These are phyloP conservation scores for Calliopsis andreniformis DNA, from an alignment of 1,140 invertebrate species.

Conservation along the genomic window DNA sequence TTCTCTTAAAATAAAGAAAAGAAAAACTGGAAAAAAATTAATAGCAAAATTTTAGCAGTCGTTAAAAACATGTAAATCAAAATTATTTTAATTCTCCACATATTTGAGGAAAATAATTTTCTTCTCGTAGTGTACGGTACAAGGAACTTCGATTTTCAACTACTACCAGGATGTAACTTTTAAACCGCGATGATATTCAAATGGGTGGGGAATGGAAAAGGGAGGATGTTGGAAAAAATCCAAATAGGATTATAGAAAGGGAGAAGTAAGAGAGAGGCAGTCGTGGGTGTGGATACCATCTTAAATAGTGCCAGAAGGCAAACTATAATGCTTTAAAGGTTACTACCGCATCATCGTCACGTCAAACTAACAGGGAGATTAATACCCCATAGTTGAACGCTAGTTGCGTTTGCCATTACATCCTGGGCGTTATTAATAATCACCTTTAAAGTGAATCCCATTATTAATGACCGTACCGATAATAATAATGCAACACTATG, in stretches of 20 bases:
- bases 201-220: background rate
- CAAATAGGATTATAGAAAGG: constrained; percentile 26
- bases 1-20: too few species aligned
- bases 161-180: constrained; percentile 24
- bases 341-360: constrained; percentile 75
- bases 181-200: constrained; percentile 1
- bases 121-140: background rate
- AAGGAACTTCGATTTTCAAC: constrained; percentile 14
- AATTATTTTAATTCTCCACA: too few species aligned
- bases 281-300: constrained; percentile 45
- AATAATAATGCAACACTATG: constrained; percentile 15
- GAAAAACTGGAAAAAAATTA: too few species aligned
- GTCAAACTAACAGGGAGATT: constrained; percentile 73
- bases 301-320: constrained; percentile 46
- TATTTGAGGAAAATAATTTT: too few species aligned
- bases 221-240: constrained; percentile 1
- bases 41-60: too few species aligned
- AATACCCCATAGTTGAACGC: constrained; percentile 74
- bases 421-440: constrained; percentile 36
- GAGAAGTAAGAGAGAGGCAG: constrained; percentile 17
- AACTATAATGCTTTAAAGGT: constrained; percentile 65
- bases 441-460: constrained; percentile 17
- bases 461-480: constrained; percentile 25
- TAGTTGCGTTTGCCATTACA: constrained; percentile 62
- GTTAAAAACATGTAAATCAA: too few species aligned